Percentiles rank a stretch among this genome's conserved stretches.
These are phyloP conservation scores for Scaptomyza parva DNA, from an alignment of 2,888 invertebrate genomes.

Conservation along the genomic window DNA sequence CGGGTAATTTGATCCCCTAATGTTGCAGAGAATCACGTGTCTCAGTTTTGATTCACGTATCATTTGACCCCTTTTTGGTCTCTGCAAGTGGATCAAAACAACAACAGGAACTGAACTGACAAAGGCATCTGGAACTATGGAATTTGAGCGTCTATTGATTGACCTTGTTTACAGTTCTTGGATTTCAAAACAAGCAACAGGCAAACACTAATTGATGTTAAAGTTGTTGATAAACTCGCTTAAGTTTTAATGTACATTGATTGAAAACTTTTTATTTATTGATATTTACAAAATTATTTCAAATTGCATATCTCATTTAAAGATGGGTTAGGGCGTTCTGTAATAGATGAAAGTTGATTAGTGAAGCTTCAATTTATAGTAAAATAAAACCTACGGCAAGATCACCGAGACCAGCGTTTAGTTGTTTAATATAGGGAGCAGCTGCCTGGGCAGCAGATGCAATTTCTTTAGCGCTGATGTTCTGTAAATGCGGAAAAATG, in stretches of 20 bases:
- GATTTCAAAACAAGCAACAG: constrained; percentile 63
- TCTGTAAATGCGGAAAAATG: constrained; percentile 20
- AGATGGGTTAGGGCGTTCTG: constrained; percentile 52
- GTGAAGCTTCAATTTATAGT: constrained; percentile 1
- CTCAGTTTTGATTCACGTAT: constrained; percentile 62
- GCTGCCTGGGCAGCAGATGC: constrained; percentile 47
- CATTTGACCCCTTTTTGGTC: constrained; percentile 67
- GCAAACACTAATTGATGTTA: constrained; percentile 64
- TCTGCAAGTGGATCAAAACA: constrained; percentile 19
- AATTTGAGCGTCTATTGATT: constrained; percentile 43
- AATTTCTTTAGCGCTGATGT: constrained; percentile 42
- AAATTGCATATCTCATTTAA: constrained; percentile 14
- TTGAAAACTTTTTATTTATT: constrained; percentile 38
- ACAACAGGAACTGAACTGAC: constrained; percentile 30
- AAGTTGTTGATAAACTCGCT: constrained; percentile 62
- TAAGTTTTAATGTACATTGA: constrained; percentile 60
- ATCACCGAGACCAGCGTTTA: constrained; percentile 45
- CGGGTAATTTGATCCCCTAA: constrained; percentile 73
- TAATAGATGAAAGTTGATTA: constrained; percentile 21
- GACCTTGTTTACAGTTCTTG: constrained; percentile 72
- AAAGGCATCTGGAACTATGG: constrained; percentile 47
- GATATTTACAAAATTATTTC: constrained; percentile 18
- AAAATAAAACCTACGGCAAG: constrained; percentile 33
- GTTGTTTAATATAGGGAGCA: constrained; percentile 43
- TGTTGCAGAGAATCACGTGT: constrained; percentile 72